Base-by-base conservation (phyloP, 1,140 invertebrate species). In the Drosophila pectinifera region DNA sequence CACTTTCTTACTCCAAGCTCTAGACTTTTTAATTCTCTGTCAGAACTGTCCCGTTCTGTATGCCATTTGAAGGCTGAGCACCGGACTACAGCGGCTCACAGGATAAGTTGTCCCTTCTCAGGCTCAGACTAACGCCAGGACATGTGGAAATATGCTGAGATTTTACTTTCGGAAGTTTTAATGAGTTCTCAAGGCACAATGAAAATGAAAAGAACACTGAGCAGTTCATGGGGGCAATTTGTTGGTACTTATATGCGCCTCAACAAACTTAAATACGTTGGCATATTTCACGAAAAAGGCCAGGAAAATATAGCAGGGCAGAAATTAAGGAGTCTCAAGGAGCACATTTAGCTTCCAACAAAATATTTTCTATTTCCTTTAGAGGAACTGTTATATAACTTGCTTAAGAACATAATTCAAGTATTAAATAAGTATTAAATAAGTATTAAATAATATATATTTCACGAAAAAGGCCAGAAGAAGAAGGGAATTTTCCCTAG, bases 111-210 rank as follows among this genome's bases (percentile, higher is more conserved):
- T 20, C 26, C 7, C 48, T 51, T 34, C 20, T 34, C 2, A 31
- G 31, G 31, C 16, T 13, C 5, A 4, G 16, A 51, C 11, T 18
- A 31, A 34, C 48, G 4, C 7, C 31, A 53, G 18, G 13, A 53
- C 49, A 53, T 53, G 49, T 53, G 49, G 3, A 53, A 53, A 53
- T 53, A 53, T 53, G 49, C 31, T 36, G 49, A 36, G 31, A 53
- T 20, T 53, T 53, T 36, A 5, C 49, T 36, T 53, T 53, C 3
- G 31, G 13, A 53, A 53, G 18, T 53, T 53, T 53, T 53, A 53
- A 53, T 53, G 49, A 53, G 49, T 53, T 53, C 49, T 53, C 31
- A 53, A 53, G 22, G 28, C 49, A 53, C 49, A 53, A 53, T 53
- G 31, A 53, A 53, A 22, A 53, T 22, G 49, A 53, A 53, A 53